Percentiles rank a stretch among this genome's conserved stretches.
These are phyloP conservation scores for Theristicus caerulescens DNA, from an alignment of 2,113 vertebrate genomes.

Conservation along the genomic window DNA sequence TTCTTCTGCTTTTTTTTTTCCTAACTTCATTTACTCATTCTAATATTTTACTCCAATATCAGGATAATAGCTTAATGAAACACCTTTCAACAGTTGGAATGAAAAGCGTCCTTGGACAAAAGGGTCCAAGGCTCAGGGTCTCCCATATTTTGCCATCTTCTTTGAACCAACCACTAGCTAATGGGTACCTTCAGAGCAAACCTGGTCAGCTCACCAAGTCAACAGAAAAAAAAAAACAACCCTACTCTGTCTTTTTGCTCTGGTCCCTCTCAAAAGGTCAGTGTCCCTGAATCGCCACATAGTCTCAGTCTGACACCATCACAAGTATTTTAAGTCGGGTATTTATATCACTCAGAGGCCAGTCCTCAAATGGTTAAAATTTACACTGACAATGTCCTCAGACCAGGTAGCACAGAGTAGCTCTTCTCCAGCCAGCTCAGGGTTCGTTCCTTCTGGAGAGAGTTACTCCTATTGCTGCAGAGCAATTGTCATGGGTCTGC, in stretches of 20 bases:
- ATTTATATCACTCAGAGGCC: neutral
- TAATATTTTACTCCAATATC: neutral
- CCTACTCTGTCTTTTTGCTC: neutral
- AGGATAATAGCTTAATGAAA: neutral
- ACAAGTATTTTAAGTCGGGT: neutral
- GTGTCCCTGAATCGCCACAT: neutral
- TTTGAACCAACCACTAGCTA: neutral
- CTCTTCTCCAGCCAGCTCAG: neutral
- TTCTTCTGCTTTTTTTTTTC: neutral
- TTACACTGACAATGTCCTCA: neutral
- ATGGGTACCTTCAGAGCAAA: neutral
- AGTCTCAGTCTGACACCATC: neutral
- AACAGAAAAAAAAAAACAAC: neutral
- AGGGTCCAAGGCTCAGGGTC: neutral
- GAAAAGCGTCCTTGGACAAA: neutral
- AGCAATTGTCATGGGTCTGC: neutral
- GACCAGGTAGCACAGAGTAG: neutral
- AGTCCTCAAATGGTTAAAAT: neutral
- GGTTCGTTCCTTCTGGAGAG: neutral
- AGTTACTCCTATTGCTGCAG: neutral
- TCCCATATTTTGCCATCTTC: neutral
- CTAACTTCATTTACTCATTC: neutral
- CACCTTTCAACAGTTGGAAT: neutral
- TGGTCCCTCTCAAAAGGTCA: neutral
- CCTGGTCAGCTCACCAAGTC: neutral